Conservation (phyloP, 2,113 vertebrate species). For the Copsychus sechellarum region DNA sequence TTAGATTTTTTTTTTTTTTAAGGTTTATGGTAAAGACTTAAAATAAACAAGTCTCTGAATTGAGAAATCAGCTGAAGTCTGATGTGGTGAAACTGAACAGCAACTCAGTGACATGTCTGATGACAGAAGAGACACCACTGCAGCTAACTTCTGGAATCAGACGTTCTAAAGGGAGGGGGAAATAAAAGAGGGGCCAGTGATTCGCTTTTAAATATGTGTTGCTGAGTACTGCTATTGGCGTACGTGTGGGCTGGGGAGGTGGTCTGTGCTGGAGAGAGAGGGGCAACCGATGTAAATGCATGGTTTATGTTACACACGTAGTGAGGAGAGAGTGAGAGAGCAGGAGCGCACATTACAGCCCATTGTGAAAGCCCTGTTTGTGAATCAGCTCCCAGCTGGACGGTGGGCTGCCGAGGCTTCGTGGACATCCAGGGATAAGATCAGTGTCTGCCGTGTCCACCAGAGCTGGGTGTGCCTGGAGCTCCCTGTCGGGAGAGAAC, state of each 20-base stretch:
- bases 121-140: conserved; percentile 58
- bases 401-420: not conserved
- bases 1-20: not conserved
- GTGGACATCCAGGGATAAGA: not conserved
- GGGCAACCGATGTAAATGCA: not conserved
- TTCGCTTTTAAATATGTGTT: conserved; percentile 47
- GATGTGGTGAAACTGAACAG: conserved; percentile 63
- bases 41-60: conserved; percentile 67
- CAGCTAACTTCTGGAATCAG: conserved; percentile 71
- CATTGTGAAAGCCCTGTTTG: conserved; percentile 13
- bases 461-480: conserved; percentile 41
- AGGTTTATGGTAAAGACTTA: conserved; percentile 51
- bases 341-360: not conserved
- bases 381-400: conserved; percentile 24
- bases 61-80: conserved; percentile 66
- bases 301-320: conserved; percentile 22
- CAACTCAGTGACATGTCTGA: conserved; percentile 72
- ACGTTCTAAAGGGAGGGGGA: conserved; percentile 29
- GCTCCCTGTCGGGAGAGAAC: not conserved
- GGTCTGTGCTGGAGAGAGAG: not conserved
- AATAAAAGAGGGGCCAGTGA: not conserved
- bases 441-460: not conserved
- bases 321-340: not conserved
- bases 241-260: conserved; percentile 21
- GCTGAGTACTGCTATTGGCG: conserved; percentile 5